A percentile compares a stretch with the other conserved stretches of the same genome.
phyloP scores from a whole-genome alignment of 2,888 invertebrate genomes.

The Watsonalla cultraria region DNA sequence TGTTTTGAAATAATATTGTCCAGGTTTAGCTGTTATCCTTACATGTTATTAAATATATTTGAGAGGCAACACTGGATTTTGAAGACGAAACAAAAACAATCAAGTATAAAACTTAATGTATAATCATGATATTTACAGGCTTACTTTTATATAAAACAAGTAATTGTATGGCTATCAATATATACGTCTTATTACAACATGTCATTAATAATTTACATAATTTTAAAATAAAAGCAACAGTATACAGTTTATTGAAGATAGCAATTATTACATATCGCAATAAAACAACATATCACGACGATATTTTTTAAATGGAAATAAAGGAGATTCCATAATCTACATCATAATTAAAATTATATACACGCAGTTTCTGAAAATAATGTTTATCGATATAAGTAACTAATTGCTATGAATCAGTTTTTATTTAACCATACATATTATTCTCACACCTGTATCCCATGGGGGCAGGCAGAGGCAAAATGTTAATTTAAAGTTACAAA shows the following conservation, averaged over 20 bases:
- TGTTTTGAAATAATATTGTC: no score
- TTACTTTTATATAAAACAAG: conserved; percentile 76
- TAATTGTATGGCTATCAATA: conserved; percentile 76
- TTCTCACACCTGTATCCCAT: conserved; percentile 7
- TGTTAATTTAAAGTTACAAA: no score
- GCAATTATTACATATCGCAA: conserved; percentile 54
- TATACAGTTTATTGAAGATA: conserved; percentile 66
- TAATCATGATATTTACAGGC: conserved; percentile 78
- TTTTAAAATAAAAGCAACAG: conserved; percentile 73
- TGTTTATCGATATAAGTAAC: conserved; percentile 53
- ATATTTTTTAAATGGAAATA: conserved; percentile 57
- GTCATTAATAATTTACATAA: conserved; percentile 76
- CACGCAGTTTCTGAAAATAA: conserved; percentile 54
- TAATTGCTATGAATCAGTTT: conserved; percentile 29
- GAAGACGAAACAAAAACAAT: conserved; percentile 67
- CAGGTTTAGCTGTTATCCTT: neutral
- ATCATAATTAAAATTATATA: conserved; percentile 65
- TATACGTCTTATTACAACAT: conserved; percentile 72
- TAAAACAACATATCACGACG: conserved; percentile 62
- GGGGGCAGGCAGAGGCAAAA: no score
- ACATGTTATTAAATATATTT: neutral
- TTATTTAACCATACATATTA: conserved; percentile 18
- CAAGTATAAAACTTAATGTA: conserved; percentile 77
- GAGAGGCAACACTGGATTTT: conserved; percentile 3
- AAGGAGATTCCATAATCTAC: conserved; percentile 75